phyloP scores from a whole-genome alignment of 1,140 invertebrate genomes.

The Magallana angulata region DNA sequence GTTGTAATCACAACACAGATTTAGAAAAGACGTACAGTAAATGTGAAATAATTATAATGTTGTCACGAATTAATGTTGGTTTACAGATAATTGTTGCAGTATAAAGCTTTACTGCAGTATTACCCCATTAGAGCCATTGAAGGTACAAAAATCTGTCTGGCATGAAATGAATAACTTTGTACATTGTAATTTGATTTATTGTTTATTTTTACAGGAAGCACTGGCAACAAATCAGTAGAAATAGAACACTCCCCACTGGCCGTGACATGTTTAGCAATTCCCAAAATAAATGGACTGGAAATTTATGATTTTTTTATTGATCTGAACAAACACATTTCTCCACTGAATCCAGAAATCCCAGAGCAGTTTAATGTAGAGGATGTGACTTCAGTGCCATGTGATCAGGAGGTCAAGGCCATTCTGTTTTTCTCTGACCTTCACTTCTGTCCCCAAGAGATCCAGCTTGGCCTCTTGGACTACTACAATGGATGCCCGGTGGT shows the following conservation, averaged over 20 bases:
- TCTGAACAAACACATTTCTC: slow-evolving; percentile 45
- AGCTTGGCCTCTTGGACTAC: slow-evolving; percentile 52
- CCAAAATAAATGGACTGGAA: slow-evolving; percentile 56
- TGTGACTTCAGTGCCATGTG: slow-evolving; percentile 50
- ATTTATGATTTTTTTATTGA: slow-evolving; percentile 57
- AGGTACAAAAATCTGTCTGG: too few species aligned
- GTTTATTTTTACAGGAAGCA: slow-evolving; percentile 53
- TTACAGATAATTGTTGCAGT: too few species aligned
- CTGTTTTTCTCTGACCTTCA: slow-evolving; percentile 61
- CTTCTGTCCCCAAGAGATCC: slow-evolving; percentile 61
- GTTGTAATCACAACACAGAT: too few species aligned
- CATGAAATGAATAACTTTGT: too few species aligned
- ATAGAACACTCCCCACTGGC: slow-evolving; percentile 48
- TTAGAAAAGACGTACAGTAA: too few species aligned
- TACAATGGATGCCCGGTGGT: slow-evolving; percentile 57
- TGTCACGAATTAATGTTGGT: too few species aligned
- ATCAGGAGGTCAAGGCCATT: slow-evolving; percentile 59
- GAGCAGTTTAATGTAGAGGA: slow-evolving; percentile 43
- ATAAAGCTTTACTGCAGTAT: too few species aligned
- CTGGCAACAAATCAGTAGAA: slow-evolving; percentile 50
- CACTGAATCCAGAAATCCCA: slow-evolving; percentile 32
- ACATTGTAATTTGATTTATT: too few species aligned
- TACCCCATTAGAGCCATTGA: too few species aligned
- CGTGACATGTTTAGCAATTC: slow-evolving; percentile 57
- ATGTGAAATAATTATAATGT: too few species aligned